Evolutionary conservation across 2,888 invertebrate genomes (phyloP), one percentile per base, ranked within the genome.

Genomic region (Andricus curvator): DNA sequence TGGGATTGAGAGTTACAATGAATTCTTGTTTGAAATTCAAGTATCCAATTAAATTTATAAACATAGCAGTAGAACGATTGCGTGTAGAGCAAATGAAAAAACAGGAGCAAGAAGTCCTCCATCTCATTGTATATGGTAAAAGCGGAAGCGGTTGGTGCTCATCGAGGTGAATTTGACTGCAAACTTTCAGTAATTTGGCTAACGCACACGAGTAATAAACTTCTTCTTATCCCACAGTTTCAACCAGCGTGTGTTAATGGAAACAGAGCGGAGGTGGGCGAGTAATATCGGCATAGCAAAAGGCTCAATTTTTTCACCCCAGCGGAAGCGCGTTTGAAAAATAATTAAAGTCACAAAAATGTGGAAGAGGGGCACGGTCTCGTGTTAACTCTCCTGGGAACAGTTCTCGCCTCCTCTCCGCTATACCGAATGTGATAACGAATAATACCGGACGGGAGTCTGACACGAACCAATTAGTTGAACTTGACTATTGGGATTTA

Each of bases 101-200:
- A 33, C 74, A 77, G 64, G 51, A 37, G 67, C 56, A 78, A 81
- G 77, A 37, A 37, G 22, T 41, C 15, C 20, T 51, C 62, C 6
- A 25, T 62, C 13, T 62, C 62, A 62, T 62, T 62, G 22, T 56
- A 74, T 74, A 74, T 74, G 51, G 51, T 74, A 48, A 70, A 70
- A 70, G 25, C 70, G 48, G 51, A 74, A 74, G 11, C 56, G 74
- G 56, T 74, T n/a, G 74, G 20, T 33, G 56, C 51, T 74, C 51
- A 51, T 37, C 33, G 56, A 56, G 70, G 56, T 60, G 85, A 87
- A 86, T 88, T 88, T 86, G 88, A 83, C 84, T 85, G 83, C 81
- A 81, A 86, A 87, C 84, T 89, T 86, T 86, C 79, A 82, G 84
- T 85, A 86, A 88, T 88, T 88, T 86, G 81, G 84, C 41, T 81